Evolutionary conservation across 2,113 vertebrate species (phyloP).

Genomic region (Mobula hypostoma): DNA sequence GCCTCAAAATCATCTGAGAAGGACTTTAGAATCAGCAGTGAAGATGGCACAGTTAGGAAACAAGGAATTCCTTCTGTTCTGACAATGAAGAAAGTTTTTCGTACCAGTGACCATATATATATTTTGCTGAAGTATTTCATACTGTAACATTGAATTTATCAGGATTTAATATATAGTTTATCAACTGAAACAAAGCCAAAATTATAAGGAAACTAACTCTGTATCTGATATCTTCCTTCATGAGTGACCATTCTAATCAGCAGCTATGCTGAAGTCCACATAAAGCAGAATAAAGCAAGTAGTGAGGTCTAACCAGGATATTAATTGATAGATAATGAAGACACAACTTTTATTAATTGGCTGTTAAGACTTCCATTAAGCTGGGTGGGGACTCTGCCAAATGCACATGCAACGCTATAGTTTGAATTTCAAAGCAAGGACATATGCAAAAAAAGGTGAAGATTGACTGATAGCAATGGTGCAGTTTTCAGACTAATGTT

Average conservation of each 20-base stretch:
- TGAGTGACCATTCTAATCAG: not conserved
- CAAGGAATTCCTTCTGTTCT: not conserved
- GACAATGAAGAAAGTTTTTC: not conserved
- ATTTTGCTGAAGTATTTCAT: not conserved
- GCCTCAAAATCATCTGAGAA: not conserved
- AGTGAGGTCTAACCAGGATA: not conserved
- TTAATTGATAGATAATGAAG: not conserved
- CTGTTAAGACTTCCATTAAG: not conserved
- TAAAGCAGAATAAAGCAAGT: not conserved
- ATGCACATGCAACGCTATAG: not conserved
- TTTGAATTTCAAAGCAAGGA: conserved; percentile 4
- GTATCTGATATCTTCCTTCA: not conserved
- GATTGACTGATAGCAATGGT: not conserved
- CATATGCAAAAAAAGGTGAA: not conserved
- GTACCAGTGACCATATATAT: not conserved
- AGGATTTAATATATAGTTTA: not conserved
- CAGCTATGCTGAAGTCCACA: not conserved
- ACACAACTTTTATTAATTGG: not conserved
- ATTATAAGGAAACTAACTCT: not conserved
- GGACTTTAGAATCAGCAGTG: not conserved
- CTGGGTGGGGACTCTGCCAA: not conserved
- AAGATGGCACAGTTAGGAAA: not conserved
- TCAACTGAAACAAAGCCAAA: not conserved
- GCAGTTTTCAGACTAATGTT: not conserved
- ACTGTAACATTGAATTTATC: not conserved